phyloP scores from a whole-genome alignment of 2,113 vertebrate genomes.

The Psittacus erithacus region DNA sequence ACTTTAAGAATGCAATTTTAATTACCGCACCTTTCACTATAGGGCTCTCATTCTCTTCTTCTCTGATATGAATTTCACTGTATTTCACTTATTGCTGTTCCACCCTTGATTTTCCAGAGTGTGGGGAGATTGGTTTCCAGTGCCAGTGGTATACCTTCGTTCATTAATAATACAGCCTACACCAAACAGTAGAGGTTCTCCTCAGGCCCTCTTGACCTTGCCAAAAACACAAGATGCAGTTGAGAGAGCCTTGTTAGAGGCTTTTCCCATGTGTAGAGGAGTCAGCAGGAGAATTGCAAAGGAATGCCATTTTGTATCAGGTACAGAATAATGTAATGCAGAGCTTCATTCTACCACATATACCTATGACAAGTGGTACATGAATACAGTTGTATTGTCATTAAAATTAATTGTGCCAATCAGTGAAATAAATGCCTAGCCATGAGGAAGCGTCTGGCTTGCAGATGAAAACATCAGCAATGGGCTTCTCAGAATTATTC shows the following conservation, averaged over 20 bases:
- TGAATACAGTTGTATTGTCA: neutral
- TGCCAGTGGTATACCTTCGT: neutral
- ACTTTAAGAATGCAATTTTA: neutral
- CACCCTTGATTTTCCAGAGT: neutral
- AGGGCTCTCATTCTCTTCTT: neutral
- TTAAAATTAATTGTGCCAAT: slow-evolving; percentile 47
- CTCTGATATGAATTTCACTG: neutral
- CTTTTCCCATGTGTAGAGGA: neutral
- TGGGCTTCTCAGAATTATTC: neutral
- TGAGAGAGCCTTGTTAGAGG: neutral
- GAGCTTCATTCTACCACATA: neutral
- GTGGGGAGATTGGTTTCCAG: neutral
- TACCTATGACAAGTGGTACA: neutral
- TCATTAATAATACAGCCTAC: neutral
- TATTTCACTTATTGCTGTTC: neutral
- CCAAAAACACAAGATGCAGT: neutral
- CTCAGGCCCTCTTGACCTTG: neutral
- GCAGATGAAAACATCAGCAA: neutral
- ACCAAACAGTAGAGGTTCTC: neutral
- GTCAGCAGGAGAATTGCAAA: neutral
- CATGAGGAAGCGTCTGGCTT: slow-evolving; percentile 2
- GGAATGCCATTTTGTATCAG: neutral
- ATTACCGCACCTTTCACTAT: neutral
- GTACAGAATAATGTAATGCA: neutral
- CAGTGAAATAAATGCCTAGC: neutral